phyloP scores from a whole-genome alignment of 2,113 vertebrate species.

The Natator depressus region DNA sequence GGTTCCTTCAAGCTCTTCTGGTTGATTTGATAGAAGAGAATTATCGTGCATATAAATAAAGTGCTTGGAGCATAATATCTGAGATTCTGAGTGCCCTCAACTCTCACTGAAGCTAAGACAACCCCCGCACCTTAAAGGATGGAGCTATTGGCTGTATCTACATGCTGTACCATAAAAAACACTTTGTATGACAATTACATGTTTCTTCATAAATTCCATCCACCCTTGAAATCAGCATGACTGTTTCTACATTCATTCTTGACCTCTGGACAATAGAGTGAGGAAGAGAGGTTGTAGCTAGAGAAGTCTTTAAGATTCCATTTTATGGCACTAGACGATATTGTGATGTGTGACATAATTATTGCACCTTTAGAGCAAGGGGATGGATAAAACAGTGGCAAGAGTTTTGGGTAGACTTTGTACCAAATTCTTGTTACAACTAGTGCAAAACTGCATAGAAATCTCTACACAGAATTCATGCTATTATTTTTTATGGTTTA shows the following conservation, averaged over 20 bases:
- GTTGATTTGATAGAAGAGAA: neutral
- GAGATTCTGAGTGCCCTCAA: neutral
- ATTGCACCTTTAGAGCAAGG: constrained; percentile 27
- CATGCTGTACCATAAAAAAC: constrained; percentile 5
- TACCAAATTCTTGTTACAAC: constrained; percentile 6
- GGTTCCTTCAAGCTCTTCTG: neutral
- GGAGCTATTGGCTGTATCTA: neutral
- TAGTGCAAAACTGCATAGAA: constrained; percentile 27
- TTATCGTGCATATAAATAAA: neutral
- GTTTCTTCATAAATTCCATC: neutral
- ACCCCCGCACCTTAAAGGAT: neutral
- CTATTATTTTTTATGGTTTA: constrained; percentile 50
- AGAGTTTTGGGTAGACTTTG: neutral
- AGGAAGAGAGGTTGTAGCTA: too few species aligned
- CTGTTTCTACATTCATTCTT: neutral
- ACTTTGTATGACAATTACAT: neutral
- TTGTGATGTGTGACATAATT: neutral
- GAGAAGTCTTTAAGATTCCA: neutral
- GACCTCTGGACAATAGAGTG: constrained; percentile 1
- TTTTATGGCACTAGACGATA: neutral
- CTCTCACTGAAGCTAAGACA: neutral
- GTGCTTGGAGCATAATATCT: neutral
- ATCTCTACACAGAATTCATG: neutral
- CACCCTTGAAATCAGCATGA: neutral
- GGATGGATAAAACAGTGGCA: constrained; percentile 18